phyloP scores from a whole-genome alignment of 1,140 invertebrate genomes.

The Aradophagus sp. region DNA sequence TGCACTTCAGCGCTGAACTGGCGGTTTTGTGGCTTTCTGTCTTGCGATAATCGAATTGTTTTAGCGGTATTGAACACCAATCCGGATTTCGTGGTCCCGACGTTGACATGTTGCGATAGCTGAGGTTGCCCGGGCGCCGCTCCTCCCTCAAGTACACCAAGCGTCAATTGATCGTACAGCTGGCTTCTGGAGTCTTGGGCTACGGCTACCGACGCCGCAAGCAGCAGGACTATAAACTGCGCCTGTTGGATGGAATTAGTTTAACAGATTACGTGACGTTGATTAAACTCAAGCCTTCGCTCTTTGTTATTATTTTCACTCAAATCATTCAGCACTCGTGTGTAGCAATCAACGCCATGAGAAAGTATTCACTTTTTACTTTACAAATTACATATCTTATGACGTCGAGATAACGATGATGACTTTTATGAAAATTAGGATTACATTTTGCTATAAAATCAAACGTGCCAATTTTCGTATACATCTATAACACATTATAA shows the following conservation, averaged over 20 bases:
- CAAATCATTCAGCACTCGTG: too few species aligned
- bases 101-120: conserved; percentile 26
- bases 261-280: neutral
- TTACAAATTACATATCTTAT: too few species aligned
- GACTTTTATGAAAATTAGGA: too few species aligned
- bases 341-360: too few species aligned
- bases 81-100: conserved; percentile 32
- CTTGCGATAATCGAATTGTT: conserved; percentile 24
- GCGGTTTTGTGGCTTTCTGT: conserved; percentile 60
- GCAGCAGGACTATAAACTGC: conserved; percentile 61
- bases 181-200: conserved; percentile 59
- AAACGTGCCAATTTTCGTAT: too few species aligned
- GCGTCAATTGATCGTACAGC: conserved; percentile 43
- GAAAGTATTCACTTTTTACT: too few species aligned
- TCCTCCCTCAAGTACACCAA: conserved; percentile 2
- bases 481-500: too few species aligned
- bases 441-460: too few species aligned
- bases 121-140: conserved; percentile 29
- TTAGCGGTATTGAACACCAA: conserved; percentile 36
- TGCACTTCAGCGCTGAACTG: conserved; percentile 50
- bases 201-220: conserved; percentile 55
- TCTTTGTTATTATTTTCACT: neutral
- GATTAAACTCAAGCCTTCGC: neutral
- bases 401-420: too few species aligned
- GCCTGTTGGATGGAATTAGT: conserved; percentile 53